phyloP scores from a whole-genome alignment of 2,888 invertebrate species.

The Fissipunctia ypsillon region DNA sequence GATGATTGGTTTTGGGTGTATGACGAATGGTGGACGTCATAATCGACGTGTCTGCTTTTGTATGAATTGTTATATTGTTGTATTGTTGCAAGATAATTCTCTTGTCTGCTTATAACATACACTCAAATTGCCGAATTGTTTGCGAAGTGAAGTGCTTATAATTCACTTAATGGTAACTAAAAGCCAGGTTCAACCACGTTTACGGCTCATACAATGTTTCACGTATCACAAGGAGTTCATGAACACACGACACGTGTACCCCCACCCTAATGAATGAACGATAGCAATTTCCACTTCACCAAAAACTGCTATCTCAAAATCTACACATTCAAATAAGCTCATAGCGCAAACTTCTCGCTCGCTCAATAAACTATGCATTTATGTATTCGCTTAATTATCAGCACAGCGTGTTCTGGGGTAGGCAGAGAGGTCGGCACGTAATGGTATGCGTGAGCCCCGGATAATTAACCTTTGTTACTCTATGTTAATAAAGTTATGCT shows the following conservation, averaged over 20 bases:
- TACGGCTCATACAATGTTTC: background rate
- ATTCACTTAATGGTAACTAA: background rate
- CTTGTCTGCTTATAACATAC: background rate
- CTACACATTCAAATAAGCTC: conserved; percentile 55
- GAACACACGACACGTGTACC: background rate
- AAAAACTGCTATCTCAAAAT: conserved; percentile 51
- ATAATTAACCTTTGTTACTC: conserved; percentile 89
- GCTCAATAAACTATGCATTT: conserved; percentile 75
- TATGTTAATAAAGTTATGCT: conserved; percentile 88
- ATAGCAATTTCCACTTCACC: conserved; percentile 21
- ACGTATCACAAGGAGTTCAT: background rate
- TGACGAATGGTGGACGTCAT: conserved; percentile 1
- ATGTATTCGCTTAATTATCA: conserved; percentile 73
- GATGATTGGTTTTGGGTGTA: conserved; percentile 28
- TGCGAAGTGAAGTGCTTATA: background rate
- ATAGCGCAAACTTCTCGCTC: conserved; percentile 53
- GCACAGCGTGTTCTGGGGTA: conserved; percentile 58
- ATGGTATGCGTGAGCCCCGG: conserved; percentile 79
- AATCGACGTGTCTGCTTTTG: background rate
- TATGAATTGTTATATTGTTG: no score
- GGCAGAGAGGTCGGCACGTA: conserved; percentile 71
- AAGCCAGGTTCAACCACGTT: background rate
- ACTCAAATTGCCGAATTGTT: background rate
- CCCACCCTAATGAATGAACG: conserved; percentile 14
- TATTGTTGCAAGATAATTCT: no score